Conservation (phyloP, 2,888 invertebrate genomes). For the Cotesia congregata region DNA sequence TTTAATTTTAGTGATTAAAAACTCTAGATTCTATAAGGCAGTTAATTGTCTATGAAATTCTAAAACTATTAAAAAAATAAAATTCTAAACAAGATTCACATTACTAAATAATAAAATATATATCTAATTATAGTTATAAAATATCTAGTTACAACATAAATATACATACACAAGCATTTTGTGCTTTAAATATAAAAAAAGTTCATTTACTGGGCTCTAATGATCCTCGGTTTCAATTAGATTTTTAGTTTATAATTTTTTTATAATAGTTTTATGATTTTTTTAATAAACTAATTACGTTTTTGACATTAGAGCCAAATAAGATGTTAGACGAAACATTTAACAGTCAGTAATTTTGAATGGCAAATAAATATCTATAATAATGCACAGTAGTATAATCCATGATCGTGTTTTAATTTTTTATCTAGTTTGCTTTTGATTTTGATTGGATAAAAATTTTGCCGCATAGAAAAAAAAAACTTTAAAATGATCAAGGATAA, state of each 20-base stretch:
- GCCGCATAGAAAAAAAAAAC: slow-evolving; percentile 10
- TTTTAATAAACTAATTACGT: slow-evolving; percentile 37
- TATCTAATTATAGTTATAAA: slow-evolving; percentile 42
- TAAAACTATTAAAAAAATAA: background rate
- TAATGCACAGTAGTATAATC: slow-evolving; percentile 62
- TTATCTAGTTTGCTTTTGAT: background rate
- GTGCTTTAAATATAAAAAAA: slow-evolving; percentile 66
- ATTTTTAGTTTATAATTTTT: slow-evolving; percentile 1
- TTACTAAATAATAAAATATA: background rate
- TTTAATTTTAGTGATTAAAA: background rate
- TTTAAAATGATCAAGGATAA: slow-evolving; percentile 55
- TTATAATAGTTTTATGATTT: background rate
- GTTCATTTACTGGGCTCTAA: slow-evolving; percentile 61
- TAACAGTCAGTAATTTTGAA: slow-evolving; percentile 56
- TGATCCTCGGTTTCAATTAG: slow-evolving; percentile 47
- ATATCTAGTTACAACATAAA: slow-evolving; percentile 69
- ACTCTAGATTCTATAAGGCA: background rate
- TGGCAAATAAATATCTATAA: slow-evolving; percentile 51
- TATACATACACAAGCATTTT: slow-evolving; percentile 70
- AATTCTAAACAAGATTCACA: background rate
- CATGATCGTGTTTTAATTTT: slow-evolving; percentile 49
- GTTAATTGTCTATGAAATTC: background rate
- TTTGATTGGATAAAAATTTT: background rate
- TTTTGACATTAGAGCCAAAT: slow-evolving; percentile 59
- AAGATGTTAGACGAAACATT: slow-evolving; percentile 62